Evolutionary conservation across 2,888 invertebrate species (phyloP).

Genomic region (Nomada lathburiana): DNA sequence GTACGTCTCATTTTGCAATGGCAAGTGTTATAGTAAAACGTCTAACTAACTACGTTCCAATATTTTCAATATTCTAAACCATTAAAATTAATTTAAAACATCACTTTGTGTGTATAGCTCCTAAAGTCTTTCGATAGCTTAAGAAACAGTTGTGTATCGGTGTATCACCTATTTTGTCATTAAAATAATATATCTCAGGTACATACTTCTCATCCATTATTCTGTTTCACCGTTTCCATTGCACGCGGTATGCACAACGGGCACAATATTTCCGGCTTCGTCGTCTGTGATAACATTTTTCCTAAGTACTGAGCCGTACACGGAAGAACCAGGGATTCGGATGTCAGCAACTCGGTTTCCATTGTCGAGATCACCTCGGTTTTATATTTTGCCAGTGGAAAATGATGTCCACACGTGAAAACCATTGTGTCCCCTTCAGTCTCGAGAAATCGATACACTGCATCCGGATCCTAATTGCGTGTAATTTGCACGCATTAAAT

Average conservation of each 20-base stretch:
- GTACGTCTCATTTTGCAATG: conserved; percentile 19
- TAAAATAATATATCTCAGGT: conserved; percentile 58
- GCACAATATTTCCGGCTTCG: conserved; percentile 80
- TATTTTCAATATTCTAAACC: neutral
- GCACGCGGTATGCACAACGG: conserved; percentile 80
- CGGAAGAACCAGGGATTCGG: conserved; percentile 79
- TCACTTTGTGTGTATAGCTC: conserved; percentile 8
- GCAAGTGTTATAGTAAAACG: conserved; percentile 22
- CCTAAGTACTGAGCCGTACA: conserved; percentile 80
- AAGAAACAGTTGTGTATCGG: conserved; percentile 25
- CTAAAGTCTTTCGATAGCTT: conserved; percentile 24
- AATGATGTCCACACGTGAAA: conserved; percentile 83
- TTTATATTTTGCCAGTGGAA: conserved; percentile 77
- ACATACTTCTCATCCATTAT: conserved; percentile 59
- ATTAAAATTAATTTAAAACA: conserved; percentile 34
- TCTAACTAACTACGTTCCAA: conserved; percentile 18
- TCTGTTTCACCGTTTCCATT: conserved; percentile 72
- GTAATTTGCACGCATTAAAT: neutral
- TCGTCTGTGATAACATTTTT: conserved; percentile 73
- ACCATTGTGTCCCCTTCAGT: conserved; percentile 80
- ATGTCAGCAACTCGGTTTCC: conserved; percentile 81
- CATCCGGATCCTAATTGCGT: conserved; percentile 58
- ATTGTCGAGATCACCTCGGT: conserved; percentile 79
- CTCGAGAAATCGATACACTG: conserved; percentile 73
- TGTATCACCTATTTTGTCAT: conserved; percentile 6